phyloP scores from a whole-genome alignment of 2,797 vertebrate species.

The Pangasius djambal region DNA sequence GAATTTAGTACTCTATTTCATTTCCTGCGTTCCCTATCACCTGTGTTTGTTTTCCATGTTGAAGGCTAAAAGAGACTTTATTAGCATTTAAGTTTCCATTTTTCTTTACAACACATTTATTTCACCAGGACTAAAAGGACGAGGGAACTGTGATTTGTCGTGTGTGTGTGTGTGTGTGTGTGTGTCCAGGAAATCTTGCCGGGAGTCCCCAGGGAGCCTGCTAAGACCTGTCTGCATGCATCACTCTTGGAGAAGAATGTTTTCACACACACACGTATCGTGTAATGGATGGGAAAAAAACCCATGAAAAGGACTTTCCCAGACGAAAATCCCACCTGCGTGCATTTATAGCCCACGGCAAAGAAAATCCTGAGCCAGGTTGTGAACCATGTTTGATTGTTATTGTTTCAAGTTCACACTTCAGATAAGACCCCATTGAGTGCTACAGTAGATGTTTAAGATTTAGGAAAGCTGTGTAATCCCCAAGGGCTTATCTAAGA shows the following conservation, averaged over 20 bases:
- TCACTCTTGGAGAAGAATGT: background rate
- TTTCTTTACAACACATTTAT: background rate
- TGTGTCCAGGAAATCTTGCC: background rate
- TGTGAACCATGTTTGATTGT: constrained; percentile 12
- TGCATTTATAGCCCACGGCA: background rate
- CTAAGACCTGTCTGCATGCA: constrained; percentile 2
- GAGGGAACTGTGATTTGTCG: background rate
- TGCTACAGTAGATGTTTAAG: constrained; percentile 6
- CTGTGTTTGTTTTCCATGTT: background rate
- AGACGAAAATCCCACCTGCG: background rate
- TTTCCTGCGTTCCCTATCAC: background rate
- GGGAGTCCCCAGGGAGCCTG: constrained; percentile 18
- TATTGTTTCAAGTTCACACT: constrained; percentile 25
- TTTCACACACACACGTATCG: constrained; percentile 6
- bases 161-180: background rate
- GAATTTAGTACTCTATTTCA: background rate
- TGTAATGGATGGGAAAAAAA: background rate
- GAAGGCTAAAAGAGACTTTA: background rate
- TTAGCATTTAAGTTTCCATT: background rate
- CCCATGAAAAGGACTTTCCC: constrained; percentile 33
- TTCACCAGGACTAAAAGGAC: background rate
- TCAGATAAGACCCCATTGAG: constrained; percentile 1
- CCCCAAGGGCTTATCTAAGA: constrained; percentile 42
- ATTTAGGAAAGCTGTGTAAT: constrained; percentile 24
- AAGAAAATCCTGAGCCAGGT: constrained; percentile 1